Base-by-base conservation (phyloP, 2,888 invertebrate species). In the Tanytarsus gracilentus region DNA sequence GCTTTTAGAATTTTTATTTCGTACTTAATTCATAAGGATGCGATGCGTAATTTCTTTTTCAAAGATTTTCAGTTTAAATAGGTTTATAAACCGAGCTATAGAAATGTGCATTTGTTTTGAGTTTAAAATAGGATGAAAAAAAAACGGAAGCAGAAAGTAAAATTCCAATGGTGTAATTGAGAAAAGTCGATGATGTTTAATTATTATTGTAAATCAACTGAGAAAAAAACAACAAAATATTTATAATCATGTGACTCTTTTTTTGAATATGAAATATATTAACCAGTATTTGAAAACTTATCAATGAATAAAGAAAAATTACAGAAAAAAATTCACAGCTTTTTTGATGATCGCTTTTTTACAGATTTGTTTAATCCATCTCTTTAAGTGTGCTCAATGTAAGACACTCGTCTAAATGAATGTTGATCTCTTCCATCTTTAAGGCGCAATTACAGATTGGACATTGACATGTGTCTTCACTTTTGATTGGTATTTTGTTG, bases 11-110 rank as follows among this genome's bases (percentile, higher is more conserved):
- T 40, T 56, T 56, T 36, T 56, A 40, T 39, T 56, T 56, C 40
- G 55, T 56, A 56, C 55, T 56, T 56, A 56, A 56, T 9, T 8
- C 11, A 56, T 56, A 39, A 56, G 55, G 40, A 23, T 29, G 23
- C 11, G 40, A 44, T 44, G 40, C 18, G 9, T 33, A 21, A 23
- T 9, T 16, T 18, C 23, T 21, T 21, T 18, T 44, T 44, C 40
- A 44, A 9, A 16, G 18, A 9, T 18, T 18, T 44, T 21, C 23
- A n/a, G n/a, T n/a, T n/a, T n/a, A n/a, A n/a, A n/a, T n/a, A n/a
- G n/a, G n/a, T 44, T 44, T 44, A 23, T 16, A 36, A 36, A 44
- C 18, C 44, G 36, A n/a, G n/a, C 36, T 36, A 11, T 14, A 36
- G 23, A 16, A 44, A 44, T 23, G 9, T 44, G 44, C 44, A 44